Evolutionary conservation across 2,113 vertebrate genomes (phyloP), one percentile per base, ranked within the genome.

Genomic region (Neotragus pygmaeus): DNA sequence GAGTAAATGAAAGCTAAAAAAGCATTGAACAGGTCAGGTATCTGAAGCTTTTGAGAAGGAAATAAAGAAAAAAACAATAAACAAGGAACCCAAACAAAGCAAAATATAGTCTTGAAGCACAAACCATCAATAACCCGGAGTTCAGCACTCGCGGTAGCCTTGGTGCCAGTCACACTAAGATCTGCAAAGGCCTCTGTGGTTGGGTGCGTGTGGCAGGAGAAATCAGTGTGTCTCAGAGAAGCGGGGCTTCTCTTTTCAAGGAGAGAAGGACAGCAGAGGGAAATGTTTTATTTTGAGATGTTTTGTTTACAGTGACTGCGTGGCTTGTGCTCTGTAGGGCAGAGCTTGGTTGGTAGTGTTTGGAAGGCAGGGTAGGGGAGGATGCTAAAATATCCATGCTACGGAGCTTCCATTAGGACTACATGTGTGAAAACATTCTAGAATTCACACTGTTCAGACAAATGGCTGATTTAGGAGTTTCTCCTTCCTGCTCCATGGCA

Each of bases 31-130:
- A 73, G 36, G 43, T 57, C 8, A 95, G 87, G 58, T 43, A 60
- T 53, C 60, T 60, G 62, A 94, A 66, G 49, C 58, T 45, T 80
- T 96, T 64, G 77, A 94, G 96, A 94, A 80, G 62, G 2, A 57
- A n/a, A n/a, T n/a, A 30, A 77, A 4, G 27, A 57, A 62, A 55
- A 33, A 81, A 78, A 25, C 47, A 93, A 51, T 36, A 62, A 49
- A 80, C 4, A 91, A 81, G 85, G 88, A 95, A 57, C 2, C 17
- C 66, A 62, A 19, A 93, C 47, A 88, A 78, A 81, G 55, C 25
- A 10, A 47, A 95, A 14, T 4, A 10, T 14, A 30, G 49, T 7
- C 39, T 30, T 11, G 47, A 66, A 66, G 19, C 47, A 55, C 2
- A 16, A 16, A 39, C 84, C 62, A 27, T 62, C 4, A 1, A 33